Percentiles rank a stretch among this genome's conserved stretches.
Evolutionary conservation across 2,888 invertebrate genomes (phyloP).

Genomic region (Troilus luridus): DNA sequence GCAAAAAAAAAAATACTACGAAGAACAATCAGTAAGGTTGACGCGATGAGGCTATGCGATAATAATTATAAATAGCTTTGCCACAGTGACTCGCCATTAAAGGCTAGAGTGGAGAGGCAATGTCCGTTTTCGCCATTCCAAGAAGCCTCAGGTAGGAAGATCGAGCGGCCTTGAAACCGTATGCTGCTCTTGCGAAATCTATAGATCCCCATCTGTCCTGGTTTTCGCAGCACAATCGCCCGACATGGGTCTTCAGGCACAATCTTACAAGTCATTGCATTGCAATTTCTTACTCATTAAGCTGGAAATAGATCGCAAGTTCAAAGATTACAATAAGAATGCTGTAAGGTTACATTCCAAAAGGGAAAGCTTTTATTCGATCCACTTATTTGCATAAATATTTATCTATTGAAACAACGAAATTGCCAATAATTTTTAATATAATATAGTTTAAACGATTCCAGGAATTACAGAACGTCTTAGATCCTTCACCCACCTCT

Average conservation of each 20-base stretch:
- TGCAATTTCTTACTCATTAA: background rate
- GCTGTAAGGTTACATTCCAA: too few species aligned
- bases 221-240: background rate
- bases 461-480: too few species aligned
- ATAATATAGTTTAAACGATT: too few species aligned
- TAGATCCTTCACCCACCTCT: too few species aligned
- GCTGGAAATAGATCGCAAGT: background rate
- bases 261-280: background rate
- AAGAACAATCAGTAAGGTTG: background rate
- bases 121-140: background rate
- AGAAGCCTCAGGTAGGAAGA: background rate
- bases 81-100: background rate
- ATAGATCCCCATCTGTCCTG: constrained; percentile 35
- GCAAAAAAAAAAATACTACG: background rate
- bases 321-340: background rate
- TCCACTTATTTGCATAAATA: too few species aligned
- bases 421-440: too few species aligned
- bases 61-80: background rate
- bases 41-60: background rate
- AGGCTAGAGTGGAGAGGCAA: background rate
- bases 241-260: background rate
- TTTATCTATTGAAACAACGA: too few species aligned
- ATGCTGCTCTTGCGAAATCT: constrained; percentile 33
- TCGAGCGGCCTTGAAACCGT: constrained; percentile 4
- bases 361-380: too few species aligned